Evolutionary conservation across 2,113 vertebrate genomes (phyloP).

Genomic region (Eira barbara): DNA sequence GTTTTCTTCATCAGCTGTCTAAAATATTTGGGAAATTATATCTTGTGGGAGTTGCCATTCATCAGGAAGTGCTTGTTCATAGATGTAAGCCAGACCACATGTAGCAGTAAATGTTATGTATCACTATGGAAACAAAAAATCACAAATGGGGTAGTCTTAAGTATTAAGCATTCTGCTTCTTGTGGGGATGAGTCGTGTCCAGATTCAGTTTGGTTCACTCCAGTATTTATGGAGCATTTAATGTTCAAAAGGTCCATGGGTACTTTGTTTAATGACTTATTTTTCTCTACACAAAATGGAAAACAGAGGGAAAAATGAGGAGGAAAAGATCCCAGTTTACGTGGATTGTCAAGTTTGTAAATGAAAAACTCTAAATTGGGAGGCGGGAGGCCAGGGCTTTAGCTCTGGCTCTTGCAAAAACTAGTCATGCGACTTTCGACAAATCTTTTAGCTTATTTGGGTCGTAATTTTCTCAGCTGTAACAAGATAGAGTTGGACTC

Average conservation of each 20-base stretch:
- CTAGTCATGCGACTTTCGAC: neutral
- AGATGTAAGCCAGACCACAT: constrained; percentile 68
- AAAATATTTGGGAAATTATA: constrained; percentile 67
- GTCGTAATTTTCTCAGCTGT: neutral
- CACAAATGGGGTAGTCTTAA: constrained; percentile 42
- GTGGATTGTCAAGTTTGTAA: neutral
- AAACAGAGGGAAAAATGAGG: neutral
- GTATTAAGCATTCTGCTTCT: constrained; percentile 45
- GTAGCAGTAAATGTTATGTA: constrained; percentile 69
- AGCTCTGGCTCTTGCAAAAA: neutral
- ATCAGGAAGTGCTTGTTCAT: constrained; percentile 73
- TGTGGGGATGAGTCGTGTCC: constrained; percentile 12
- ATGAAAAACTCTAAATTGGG: neutral
- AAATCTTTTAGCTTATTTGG: neutral
- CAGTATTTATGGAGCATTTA: constrained; percentile 31
- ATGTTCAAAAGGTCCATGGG: neutral
- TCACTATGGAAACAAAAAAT: constrained; percentile 69
- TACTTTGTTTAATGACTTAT: constrained; percentile 1
- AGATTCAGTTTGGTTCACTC: constrained; percentile 6
- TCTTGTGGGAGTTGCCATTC: constrained; percentile 69
- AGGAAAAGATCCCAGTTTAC: constrained; percentile 1
- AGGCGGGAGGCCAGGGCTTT: neutral
- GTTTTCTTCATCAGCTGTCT: constrained; percentile 63
- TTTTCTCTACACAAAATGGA: constrained; percentile 20
- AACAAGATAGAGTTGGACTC: neutral